Evolutionary conservation across 2,888 invertebrate genomes (phyloP).

Genomic region (Hydroisotoma schaefferi): DNA sequence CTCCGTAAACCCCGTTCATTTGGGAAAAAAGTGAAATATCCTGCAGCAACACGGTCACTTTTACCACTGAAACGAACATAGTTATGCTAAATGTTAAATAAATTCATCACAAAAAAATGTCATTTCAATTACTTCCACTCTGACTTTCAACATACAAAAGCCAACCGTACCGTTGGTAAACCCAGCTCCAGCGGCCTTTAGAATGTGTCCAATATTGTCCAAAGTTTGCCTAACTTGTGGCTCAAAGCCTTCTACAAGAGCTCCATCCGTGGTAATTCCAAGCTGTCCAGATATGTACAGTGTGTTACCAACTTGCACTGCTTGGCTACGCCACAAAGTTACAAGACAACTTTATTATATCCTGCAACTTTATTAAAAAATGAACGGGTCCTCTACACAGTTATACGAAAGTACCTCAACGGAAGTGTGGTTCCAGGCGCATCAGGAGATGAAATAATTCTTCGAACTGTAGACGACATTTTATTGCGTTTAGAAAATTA

Average conservation of each 20-base stretch:
- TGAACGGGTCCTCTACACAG: background rate
- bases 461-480: constrained; percentile 1
- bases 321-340: constrained; percentile 65
- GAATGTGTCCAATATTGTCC: constrained; percentile 69
- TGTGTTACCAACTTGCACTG: constrained; percentile 75
- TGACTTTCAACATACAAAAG: constrained; percentile 1
- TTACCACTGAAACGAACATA: constrained; percentile 62
- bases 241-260: constrained; percentile 71
- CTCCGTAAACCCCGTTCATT: constrained; percentile 79
- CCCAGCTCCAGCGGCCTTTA: constrained; percentile 70
- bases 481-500: background rate
- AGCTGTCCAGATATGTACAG: constrained; percentile 83
- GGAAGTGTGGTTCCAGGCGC: constrained; percentile 12
- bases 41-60: constrained; percentile 76
- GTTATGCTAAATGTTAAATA: constrained; percentile 1
- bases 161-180: constrained; percentile 58
- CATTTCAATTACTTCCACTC: background rate
- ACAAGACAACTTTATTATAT: background rate
- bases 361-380: background rate
- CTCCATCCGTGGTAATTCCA: constrained; percentile 69
- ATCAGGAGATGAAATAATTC: constrained; percentile 6
- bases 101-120: background rate
- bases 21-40: constrained; percentile 74
- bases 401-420: background rate
- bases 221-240: constrained; percentile 72